Conservation (phyloP, 2,113 vertebrate genomes). For the Mastomys natalensis region DNA sequence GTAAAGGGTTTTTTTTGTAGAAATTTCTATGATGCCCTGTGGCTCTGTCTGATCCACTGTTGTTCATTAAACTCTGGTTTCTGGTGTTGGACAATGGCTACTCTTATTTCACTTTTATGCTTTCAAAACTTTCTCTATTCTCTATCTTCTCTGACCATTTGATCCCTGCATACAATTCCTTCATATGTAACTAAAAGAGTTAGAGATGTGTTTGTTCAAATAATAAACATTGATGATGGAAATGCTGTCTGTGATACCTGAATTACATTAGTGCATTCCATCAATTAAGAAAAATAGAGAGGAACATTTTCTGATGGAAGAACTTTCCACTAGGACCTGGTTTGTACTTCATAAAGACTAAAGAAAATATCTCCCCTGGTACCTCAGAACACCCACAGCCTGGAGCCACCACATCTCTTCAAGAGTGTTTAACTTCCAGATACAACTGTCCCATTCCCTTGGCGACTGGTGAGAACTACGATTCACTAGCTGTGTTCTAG, state of each 20-base stretch:
- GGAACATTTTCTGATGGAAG: background rate
- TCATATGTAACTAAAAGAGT: background rate
- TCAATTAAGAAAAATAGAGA: background rate
- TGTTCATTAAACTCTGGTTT: rapidly evolving
- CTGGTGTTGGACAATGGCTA: rapidly evolving
- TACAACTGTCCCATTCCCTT: background rate
- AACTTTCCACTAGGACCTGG: background rate
- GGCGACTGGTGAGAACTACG: background rate
- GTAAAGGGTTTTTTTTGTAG: too few relatives aligned
- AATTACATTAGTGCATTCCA: background rate
- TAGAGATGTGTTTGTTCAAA: background rate
- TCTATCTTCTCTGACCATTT: too few relatives aligned
- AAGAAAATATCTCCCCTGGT: background rate
- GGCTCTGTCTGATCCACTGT: rapidly evolving
- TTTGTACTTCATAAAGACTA: background rate
- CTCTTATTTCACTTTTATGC: rapidly evolving
- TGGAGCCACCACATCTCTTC: background rate
- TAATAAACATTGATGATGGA: background rate
- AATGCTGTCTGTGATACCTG: background rate
- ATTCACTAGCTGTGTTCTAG: background rate
- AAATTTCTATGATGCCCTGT: rapidly evolving
- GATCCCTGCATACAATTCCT: rapidly evolving
- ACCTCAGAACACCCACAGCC: too few relatives aligned
- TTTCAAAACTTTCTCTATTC: too few relatives aligned
- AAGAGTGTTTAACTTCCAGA: background rate